Conservation (phyloP, 53 echinoderm and acorn worm genomes). For the Arbacia lixula region DNA sequence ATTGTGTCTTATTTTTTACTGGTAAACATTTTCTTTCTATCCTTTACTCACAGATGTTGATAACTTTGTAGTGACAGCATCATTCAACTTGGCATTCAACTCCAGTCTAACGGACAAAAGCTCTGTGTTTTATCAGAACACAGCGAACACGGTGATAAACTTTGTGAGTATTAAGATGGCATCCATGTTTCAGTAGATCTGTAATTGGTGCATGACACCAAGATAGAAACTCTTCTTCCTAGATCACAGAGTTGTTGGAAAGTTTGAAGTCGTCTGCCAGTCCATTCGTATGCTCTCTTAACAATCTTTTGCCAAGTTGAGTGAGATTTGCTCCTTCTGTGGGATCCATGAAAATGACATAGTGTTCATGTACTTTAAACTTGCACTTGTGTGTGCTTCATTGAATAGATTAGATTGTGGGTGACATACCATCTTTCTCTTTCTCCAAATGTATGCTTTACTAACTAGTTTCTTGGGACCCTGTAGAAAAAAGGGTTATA, state of each 20-base stretch:
- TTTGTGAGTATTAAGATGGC: neutral
- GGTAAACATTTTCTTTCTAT: neutral
- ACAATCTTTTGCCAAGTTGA: too few species aligned
- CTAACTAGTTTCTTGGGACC: too few species aligned
- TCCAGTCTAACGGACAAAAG: slow-evolving; percentile 4
- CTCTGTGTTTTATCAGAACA: neutral
- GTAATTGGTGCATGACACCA: neutral
- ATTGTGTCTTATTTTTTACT: neutral
- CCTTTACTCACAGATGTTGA: neutral
- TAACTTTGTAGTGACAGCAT: neutral
- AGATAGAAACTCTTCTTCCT: neutral
- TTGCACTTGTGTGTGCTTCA: too few species aligned
- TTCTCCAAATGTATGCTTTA: too few species aligned
- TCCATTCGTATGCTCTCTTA: too few species aligned
- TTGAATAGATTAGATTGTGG: too few species aligned
- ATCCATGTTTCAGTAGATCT: neutral
- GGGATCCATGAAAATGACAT: too few species aligned
- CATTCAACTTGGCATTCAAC: neutral
- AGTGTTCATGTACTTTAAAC: too few species aligned
- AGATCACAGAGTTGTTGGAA: neutral
- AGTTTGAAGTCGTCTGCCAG: too few species aligned
- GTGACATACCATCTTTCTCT: too few species aligned
- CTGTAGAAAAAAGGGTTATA: too few species aligned
- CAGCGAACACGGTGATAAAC: neutral
- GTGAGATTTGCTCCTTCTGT: too few species aligned